Evolutionary conservation across 1,140 invertebrate species (phyloP).

Genomic region (Ips nitidus): DNA sequence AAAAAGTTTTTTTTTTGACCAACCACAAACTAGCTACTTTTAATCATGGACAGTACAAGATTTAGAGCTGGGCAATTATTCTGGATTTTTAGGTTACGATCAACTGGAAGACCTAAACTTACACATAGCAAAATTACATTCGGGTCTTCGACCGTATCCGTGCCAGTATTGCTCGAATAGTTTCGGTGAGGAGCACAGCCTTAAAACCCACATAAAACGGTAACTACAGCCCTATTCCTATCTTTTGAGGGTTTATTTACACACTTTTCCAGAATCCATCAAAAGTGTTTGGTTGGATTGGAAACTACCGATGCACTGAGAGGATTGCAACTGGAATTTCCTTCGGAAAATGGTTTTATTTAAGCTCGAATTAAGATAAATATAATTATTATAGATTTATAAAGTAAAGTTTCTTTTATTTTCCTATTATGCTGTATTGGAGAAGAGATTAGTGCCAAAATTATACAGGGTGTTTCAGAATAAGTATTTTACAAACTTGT

Average conservation of each 20-base stretch:
- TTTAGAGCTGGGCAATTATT: neutral
- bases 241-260: neutral
- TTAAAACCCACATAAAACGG: slow-evolving; percentile 49
- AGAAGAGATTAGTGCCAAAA: no score
- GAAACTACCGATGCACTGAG: slow-evolving; percentile 21
- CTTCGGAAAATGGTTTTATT: neutral
- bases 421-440: no score
- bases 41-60: no score
- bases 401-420: no score
- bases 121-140: slow-evolving; percentile 72
- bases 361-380: no score
- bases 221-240: slow-evolving; percentile 19
- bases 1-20: neutral
- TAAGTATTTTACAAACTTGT: no score
- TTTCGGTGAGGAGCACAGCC: slow-evolving; percentile 42
- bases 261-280: slow-evolving; percentile 19
- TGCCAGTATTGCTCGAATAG: slow-evolving; percentile 60
- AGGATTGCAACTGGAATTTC: slow-evolving; percentile 13
- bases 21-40: neutral
- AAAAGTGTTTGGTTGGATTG: slow-evolving; percentile 14
- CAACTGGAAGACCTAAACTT: slow-evolving; percentile 62
- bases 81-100: slow-evolving; percentile 50
- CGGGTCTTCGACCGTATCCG: slow-evolving; percentile 63
- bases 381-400: no score
- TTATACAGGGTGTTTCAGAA: no score